Evolutionary conservation across 1,140 invertebrate genomes (phyloP).

Genomic region (Aphidius ervi): DNA sequence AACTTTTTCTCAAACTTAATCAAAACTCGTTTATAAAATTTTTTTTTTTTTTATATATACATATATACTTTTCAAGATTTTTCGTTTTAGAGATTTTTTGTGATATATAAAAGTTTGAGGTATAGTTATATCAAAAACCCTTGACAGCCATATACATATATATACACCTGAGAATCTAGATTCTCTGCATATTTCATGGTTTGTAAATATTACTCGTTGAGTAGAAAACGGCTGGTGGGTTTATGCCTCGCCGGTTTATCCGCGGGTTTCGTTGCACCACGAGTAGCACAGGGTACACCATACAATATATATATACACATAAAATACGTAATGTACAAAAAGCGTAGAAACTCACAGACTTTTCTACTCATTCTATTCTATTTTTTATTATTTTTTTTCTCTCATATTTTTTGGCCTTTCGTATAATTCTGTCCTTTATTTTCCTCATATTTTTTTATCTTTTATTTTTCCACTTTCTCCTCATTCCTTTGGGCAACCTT

Average conservation of each 20-base stretch:
- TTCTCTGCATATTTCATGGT: slow-evolving; percentile 29
- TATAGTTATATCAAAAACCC: background rate
- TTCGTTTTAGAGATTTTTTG: slow-evolving; percentile 2
- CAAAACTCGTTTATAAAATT: background rate
- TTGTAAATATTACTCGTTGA: slow-evolving; percentile 27
- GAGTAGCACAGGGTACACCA: slow-evolving; percentile 10
- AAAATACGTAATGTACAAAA: no score
- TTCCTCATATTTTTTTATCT: no score
- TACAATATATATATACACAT: no score
- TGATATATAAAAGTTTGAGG: background rate
- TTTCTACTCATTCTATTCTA: slow-evolving; percentile 32
- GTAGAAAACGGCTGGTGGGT: slow-evolving; percentile 23
- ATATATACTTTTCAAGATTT: background rate
- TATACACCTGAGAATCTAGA: slow-evolving; percentile 8
- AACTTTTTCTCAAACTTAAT: slow-evolving; percentile 12
- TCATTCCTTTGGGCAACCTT: no score
- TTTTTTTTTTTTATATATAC: background rate
- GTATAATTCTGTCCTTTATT: no score
- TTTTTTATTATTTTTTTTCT: no score
- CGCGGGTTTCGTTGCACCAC: slow-evolving; percentile 22
- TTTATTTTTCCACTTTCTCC: no score
- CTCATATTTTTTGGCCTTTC: no score
- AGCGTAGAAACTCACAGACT: slow-evolving; percentile 38
- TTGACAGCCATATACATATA: no score
- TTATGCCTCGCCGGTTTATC: slow-evolving; percentile 25